Percentiles rank a stretch among this genome's conserved stretches.
These are phyloP conservation scores for Mycalesis mineus DNA, from an alignment of 2,888 invertebrate species.

Conservation along the genomic window DNA sequence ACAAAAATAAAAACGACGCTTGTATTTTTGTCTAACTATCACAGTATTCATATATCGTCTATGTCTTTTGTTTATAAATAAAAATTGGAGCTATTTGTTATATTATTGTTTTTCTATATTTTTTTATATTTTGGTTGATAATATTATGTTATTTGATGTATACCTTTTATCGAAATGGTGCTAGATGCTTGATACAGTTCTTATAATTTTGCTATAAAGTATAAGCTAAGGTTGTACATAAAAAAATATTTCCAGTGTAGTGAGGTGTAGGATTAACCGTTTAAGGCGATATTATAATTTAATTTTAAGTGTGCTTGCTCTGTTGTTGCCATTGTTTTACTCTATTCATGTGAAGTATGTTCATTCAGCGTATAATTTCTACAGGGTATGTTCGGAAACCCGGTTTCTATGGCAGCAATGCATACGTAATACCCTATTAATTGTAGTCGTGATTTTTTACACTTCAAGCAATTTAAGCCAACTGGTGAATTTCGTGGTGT, in stretches of 20 bases:
- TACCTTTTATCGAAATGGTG: slow-evolving; percentile 75
- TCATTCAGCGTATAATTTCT: slow-evolving; percentile 47
- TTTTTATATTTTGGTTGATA: slow-evolving; percentile 62
- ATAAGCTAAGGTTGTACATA: slow-evolving; percentile 55
- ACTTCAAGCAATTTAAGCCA: too few species aligned
- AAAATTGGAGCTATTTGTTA: slow-evolving; percentile 47
- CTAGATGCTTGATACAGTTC: slow-evolving; percentile 69
- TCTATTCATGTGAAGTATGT: background rate
- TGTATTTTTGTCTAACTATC: too few species aligned
- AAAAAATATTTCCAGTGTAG: slow-evolving; percentile 42
- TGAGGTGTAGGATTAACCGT: slow-evolving; percentile 19
- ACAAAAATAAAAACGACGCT: too few species aligned
- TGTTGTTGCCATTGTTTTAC: slow-evolving; percentile 53
- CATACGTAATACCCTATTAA: too few species aligned
- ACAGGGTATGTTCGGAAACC: slow-evolving; percentile 59
- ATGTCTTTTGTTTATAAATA: slow-evolving; percentile 30
- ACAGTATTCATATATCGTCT: too few species aligned
- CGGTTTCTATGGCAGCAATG: slow-evolving; percentile 34
- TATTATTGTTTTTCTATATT: slow-evolving; percentile 46
- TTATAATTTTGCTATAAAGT: slow-evolving; percentile 51
- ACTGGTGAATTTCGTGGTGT: too few species aligned
- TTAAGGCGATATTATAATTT: slow-evolving; percentile 31
- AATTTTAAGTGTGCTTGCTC: slow-evolving; percentile 48
- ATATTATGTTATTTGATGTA: slow-evolving; percentile 69
- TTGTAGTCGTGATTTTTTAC: too few species aligned